These are phyloP conservation scores for Polyodon spathula DNA, from an alignment of 2,113 vertebrate genomes.

Conservation along the genomic window DNA sequence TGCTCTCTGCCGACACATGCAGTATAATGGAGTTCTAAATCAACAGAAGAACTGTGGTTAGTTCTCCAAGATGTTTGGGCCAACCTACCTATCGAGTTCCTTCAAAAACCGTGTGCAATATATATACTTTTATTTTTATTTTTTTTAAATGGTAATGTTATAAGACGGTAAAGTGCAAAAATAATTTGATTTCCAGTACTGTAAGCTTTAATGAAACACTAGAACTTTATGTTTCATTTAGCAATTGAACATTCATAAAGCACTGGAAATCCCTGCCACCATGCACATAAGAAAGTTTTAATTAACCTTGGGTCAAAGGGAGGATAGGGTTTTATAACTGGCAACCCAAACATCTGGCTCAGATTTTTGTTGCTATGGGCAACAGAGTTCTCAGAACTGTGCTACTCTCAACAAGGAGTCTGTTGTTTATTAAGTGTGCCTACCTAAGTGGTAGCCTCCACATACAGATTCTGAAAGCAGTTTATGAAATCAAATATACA, in stretches of 20 bases:
- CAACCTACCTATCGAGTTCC: too few species aligned
- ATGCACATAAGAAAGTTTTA: constrained; percentile 7
- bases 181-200: too few species aligned
- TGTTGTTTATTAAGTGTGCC: constrained; percentile 23
- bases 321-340: constrained; percentile 13
- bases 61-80: too few species aligned
- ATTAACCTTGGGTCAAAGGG: constrained; percentile 13
- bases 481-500: neutral
- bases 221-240: neutral
- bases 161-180: too few species aligned
- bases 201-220: neutral
- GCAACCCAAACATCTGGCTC: constrained; percentile 23
- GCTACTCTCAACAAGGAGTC: constrained; percentile 26
- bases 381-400: constrained; percentile 20
- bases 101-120: too few species aligned
- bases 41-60: too few species aligned
- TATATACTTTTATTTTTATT: too few species aligned
- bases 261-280: neutral
- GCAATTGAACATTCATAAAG: constrained; percentile 6
- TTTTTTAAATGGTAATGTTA: too few species aligned
- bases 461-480: neutral
- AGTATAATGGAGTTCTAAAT: too few species aligned
- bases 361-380: constrained; percentile 30
- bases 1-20: too few species aligned
- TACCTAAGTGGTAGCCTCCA: constrained; percentile 5